These are phyloP conservation scores for Eurystomus gularis DNA, from an alignment of 2,113 vertebrate genomes.

Conservation along the genomic window DNA sequence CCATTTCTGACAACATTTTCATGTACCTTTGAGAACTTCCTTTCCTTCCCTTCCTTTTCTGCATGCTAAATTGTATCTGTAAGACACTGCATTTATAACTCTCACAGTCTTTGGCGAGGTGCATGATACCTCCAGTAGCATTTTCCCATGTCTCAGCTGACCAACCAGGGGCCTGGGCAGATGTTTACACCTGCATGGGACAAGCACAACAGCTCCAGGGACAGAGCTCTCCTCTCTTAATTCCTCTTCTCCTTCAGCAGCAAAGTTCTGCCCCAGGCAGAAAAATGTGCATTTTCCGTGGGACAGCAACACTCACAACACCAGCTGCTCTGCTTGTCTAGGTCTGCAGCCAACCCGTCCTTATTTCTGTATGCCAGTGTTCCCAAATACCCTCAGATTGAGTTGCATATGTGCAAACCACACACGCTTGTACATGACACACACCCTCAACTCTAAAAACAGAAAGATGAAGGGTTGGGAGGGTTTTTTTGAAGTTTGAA, in stretches of 20 bases:
- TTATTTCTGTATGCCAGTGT: neutral
- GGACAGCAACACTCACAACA: neutral
- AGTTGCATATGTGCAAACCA: neutral
- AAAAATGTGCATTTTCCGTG: neutral
- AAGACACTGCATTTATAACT: neutral
- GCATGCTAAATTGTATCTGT: neutral
- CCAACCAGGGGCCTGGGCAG: neutral
- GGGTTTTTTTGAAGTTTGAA: neutral
- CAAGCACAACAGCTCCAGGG: neutral
- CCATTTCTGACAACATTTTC: neutral
- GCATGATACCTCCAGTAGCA: neutral
- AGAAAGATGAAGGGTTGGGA: neutral
- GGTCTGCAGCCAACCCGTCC: neutral
- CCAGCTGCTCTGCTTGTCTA: constrained; percentile 19
- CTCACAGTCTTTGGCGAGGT: neutral
- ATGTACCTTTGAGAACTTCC: neutral
- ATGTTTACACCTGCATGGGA: neutral
- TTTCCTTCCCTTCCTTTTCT: neutral
- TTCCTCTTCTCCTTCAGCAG: neutral
- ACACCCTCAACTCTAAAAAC: neutral
- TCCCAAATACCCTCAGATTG: neutral
- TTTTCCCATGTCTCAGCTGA: neutral
- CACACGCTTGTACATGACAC: neutral
- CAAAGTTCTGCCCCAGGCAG: neutral
- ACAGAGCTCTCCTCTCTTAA: neutral